A percentile compares a stretch with the other conserved stretches of the same genome.
phyloP scores from a whole-genome alignment of 2,797 vertebrate species.

The Chaunax sp. region DNA sequence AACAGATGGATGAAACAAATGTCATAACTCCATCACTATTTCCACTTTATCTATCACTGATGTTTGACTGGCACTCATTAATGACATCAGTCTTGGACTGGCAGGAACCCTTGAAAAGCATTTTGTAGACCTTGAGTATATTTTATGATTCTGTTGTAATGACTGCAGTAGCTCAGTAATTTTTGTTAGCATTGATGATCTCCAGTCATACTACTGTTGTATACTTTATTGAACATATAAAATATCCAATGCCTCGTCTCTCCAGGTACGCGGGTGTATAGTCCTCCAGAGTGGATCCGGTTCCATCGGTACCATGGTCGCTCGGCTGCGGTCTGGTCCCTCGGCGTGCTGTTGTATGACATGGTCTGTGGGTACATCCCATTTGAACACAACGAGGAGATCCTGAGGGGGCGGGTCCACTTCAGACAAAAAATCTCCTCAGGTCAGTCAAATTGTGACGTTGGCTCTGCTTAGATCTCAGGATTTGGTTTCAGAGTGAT shows the following conservation, averaged over 20 bases:
- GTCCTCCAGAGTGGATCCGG: conserved; percentile 97
- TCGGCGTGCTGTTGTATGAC: conserved; percentile 96
- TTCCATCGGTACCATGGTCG: conserved; percentile 97
- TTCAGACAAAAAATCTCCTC: conserved; percentile 92
- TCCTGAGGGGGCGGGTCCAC: conserved; percentile 90
- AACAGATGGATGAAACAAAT: too few relatives aligned
- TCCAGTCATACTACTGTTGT: too few relatives aligned
- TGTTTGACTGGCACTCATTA: too few relatives aligned
- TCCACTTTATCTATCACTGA: too few relatives aligned
- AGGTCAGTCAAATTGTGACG: conserved; percentile 79
- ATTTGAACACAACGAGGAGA: conserved; percentile 98
- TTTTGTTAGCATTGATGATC: too few relatives aligned
- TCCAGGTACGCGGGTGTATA: conserved; percentile 95
- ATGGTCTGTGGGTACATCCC: conserved; percentile 99
- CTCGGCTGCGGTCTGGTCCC: conserved; percentile 96
- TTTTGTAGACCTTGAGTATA: too few relatives aligned
- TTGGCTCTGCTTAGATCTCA: background rate
- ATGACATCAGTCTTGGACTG: too few relatives aligned
- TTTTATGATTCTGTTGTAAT: too few relatives aligned
- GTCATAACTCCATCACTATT: too few relatives aligned
- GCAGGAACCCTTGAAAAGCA: too few relatives aligned
- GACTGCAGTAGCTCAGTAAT: too few relatives aligned
- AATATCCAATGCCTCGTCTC: background rate
- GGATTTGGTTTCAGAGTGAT: background rate
- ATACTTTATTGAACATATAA: too few relatives aligned